Base-by-base conservation (phyloP, 2,888 invertebrate species). In the Amaurobius ferox region DNA sequence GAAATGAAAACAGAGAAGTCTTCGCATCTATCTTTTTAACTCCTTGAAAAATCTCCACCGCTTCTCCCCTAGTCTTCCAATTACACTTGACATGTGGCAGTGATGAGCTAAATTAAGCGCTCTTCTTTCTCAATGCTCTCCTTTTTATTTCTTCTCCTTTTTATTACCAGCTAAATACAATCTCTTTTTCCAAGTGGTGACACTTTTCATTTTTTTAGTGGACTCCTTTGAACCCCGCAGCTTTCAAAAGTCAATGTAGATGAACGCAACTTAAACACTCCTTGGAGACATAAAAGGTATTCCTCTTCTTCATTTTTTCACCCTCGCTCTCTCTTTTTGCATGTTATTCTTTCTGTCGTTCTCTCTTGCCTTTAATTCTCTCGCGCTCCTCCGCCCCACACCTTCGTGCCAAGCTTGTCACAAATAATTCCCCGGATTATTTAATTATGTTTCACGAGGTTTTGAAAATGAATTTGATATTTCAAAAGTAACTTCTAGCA, bases 361-460 rank as follows among this genome's bases (percentile, higher is more conserved):
- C 40, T 19, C 19, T 78, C 48, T 23, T 35, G 28, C 61, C 55
- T 32, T 39, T 32, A 35, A 55, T 79, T 71, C 64, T 48, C 39
- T 71, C 39, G 74, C 68, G 68, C 76, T 76, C 81, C 28, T 28
- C 26, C 73, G 16, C 29, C 35, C 61, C 61, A 23, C 67, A 26
- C 19, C 35, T 48, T 48, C 77, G 79, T 74, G 80, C 80, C 80
- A 80, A 35, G 83, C 83, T 83, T 83, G 83, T 83, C 83, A 83
- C 83, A 83, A 83, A 83, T 83, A 83, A 83, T 83, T 83, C 83
- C 71, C 76, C 71, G 83, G 83, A 83, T 83, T 83, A 83, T 83
- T 83, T 83, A 83, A 83, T 83, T 83, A 83, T 83, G 83, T 83
- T 83, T 83, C 83, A 77, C 83, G 83, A 83, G 83, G 83, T 83